A percentile compares a stretch with the other conserved stretches of the same genome.
These are phyloP conservation scores for Cerceris ruficornis DNA, from an alignment of 2,888 invertebrate genomes.

Conservation along the genomic window DNA sequence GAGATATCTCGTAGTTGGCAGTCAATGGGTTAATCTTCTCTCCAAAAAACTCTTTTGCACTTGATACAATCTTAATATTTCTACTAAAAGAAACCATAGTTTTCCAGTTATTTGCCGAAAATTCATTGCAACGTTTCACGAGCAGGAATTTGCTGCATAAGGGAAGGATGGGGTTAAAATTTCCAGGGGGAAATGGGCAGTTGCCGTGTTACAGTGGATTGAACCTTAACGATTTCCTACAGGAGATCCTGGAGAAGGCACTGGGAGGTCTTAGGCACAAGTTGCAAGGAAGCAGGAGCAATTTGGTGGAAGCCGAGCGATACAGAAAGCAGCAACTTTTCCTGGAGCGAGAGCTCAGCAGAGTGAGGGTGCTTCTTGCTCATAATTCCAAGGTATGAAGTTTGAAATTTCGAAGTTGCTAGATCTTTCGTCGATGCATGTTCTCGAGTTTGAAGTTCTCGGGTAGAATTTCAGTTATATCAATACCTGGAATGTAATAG, in stretches of 20 bases:
- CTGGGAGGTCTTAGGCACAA: constrained; percentile 86
- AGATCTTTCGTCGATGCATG: background rate
- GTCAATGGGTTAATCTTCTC: too few relatives aligned
- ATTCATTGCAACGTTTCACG: too few relatives aligned
- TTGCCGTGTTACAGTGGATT: constrained; percentile 2
- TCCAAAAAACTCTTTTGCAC: too few relatives aligned
- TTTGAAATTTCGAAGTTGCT: constrained; percentile 1
- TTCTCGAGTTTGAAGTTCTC: background rate
- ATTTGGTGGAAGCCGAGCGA: constrained; percentile 86
- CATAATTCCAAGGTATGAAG: constrained; percentile 92
- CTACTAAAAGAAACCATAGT: too few relatives aligned
- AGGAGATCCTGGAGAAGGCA: constrained; percentile 87
- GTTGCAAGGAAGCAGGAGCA: constrained; percentile 85
- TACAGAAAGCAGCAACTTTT: constrained; percentile 88
- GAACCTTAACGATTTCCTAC: constrained; percentile 28
- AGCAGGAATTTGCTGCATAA: too few relatives aligned
- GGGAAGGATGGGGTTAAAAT: too few relatives aligned
- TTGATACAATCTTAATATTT: too few relatives aligned
- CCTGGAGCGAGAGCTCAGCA: constrained; percentile 90
- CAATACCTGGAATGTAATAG: too few relatives aligned
- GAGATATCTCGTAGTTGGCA: too few relatives aligned
- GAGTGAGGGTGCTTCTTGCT: constrained; percentile 92
- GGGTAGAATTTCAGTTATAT: too few relatives aligned
- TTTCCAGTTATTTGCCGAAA: too few relatives aligned
- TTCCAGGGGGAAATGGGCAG: too few relatives aligned